phyloP scores from a whole-genome alignment of 2,113 vertebrate species.

The Urocolius indicus region DNA sequence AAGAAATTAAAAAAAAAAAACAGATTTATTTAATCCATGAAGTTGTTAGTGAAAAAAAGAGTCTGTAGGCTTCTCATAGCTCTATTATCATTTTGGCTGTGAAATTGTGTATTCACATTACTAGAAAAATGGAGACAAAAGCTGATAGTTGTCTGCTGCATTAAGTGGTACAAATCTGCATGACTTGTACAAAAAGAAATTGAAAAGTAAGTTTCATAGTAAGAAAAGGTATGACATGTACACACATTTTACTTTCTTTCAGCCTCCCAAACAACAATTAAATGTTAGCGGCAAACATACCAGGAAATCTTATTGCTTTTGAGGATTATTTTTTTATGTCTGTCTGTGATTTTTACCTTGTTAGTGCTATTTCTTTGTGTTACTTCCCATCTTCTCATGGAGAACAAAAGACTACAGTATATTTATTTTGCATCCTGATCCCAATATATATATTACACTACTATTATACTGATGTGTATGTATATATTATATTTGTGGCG shows the following conservation, averaged over 20 bases:
- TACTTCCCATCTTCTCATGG: not conserved
- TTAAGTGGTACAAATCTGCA: not conserved
- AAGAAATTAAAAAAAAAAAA: not conserved
- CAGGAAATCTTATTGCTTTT: not conserved
- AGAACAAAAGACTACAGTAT: not conserved
- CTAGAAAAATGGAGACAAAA: not conserved
- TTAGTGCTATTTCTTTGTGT: not conserved
- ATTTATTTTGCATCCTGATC: not conserved
- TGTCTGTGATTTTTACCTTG: not conserved
- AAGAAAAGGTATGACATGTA: accelerated
- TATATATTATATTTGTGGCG: too few relatives aligned
- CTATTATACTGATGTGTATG: not conserved
- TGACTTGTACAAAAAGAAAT: not conserved
- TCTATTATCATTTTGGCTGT: not conserved
- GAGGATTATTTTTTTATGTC: not conserved
- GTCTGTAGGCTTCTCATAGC: not conserved
- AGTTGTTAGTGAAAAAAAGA: not conserved
- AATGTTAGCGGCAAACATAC: not conserved
- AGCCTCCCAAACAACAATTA: not conserved
- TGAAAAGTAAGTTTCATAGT: not conserved
- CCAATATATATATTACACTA: not conserved
- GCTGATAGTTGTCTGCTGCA: not conserved
- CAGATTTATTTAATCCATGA: not conserved
- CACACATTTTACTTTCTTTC: not conserved
- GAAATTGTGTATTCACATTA: not conserved